These are phyloP conservation scores for Muntiacus muntjak DNA, from an alignment of 2,113 vertebrate genomes.

Conservation along the genomic window DNA sequence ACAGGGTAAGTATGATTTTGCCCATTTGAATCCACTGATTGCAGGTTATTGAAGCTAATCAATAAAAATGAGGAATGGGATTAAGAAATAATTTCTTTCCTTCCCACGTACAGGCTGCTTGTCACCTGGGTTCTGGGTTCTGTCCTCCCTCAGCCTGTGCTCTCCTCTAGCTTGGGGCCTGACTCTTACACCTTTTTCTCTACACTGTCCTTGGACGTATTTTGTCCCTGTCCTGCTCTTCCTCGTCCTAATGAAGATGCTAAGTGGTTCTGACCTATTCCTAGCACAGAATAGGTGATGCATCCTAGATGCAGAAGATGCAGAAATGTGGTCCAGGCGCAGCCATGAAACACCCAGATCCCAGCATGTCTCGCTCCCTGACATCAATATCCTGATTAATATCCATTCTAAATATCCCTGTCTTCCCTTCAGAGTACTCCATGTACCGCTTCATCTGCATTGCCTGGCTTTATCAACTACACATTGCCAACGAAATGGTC, in stretches of 20 bases:
- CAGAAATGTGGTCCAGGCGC: neutral
- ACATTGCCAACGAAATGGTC: neutral
- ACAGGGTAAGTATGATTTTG: neutral
- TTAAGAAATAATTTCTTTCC: neutral
- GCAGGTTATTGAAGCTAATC: slow-evolving; percentile 54
- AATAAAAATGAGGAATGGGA: neutral
- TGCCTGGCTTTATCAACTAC: slow-evolving; percentile 13
- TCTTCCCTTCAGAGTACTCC: neutral
- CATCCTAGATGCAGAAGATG: neutral
- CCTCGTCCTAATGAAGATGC: neutral
- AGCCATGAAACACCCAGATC: neutral
- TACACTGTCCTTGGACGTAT: neutral
- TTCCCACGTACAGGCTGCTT: neutral
- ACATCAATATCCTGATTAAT: fast-evolving
- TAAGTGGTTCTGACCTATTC: neutral
- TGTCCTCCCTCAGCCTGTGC: neutral
- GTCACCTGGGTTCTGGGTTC: neutral
- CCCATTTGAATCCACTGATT: slow-evolving; percentile 48
- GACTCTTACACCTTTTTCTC: neutral
- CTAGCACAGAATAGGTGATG: neutral
- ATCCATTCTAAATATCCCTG: neutral
- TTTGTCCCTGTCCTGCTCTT: neutral
- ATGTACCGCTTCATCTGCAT: slow-evolving; percentile 41
- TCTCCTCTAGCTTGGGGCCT: neutral
- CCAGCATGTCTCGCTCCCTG: neutral